Evolutionary conservation across 2,113 vertebrate species (phyloP), one percentile per base, ranked within the genome.

Genomic region (Pedionomus torquatus): DNA sequence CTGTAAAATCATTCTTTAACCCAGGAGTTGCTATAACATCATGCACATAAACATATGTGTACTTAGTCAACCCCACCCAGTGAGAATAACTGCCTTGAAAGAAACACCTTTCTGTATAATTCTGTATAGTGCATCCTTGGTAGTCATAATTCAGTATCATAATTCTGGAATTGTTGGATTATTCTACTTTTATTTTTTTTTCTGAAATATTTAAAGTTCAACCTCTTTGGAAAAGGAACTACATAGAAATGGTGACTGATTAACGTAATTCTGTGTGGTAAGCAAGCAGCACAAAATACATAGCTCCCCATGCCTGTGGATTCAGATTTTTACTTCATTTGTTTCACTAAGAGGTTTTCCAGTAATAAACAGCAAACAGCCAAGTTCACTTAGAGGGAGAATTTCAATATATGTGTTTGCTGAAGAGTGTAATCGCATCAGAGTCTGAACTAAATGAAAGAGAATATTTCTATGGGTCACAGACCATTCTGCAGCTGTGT

Each of bases 361-460:
- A 5, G 0, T 39, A 91, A 93, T 49, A 78, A 95, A 83, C 63
- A 92, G 76, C 48, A 81, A 93, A 80, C 39, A 77, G 85, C 43
- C 64, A 76, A 70, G 92, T 28, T 86, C 64, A 63, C 63, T 80
- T 83, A 35, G 68, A 93, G 44, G 49, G 25, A 83, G 68, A 83
- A 80, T 77, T 93, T 66, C 92, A 86, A 74, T 93, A 25, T n/a
- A 77, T n/a, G 83, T 83, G 93, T 70, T 88, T 97, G 92, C 90
- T 96, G 90, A 65, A 92, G 93, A 94, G 82, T 93, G 64, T 93
- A 93, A 97, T 95, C 95, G 77, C 94, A 94, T 95, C 86, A 92
- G 79, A 90, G 90, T 12, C 58, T 64, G 54, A 65, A n/a, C 88
- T 49, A 49, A 79, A 44, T 4, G 55, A 70, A 87, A 74, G 51